Conservation (phyloP, 2,888 invertebrate genomes). For the Habrosyne pyritoides region DNA sequence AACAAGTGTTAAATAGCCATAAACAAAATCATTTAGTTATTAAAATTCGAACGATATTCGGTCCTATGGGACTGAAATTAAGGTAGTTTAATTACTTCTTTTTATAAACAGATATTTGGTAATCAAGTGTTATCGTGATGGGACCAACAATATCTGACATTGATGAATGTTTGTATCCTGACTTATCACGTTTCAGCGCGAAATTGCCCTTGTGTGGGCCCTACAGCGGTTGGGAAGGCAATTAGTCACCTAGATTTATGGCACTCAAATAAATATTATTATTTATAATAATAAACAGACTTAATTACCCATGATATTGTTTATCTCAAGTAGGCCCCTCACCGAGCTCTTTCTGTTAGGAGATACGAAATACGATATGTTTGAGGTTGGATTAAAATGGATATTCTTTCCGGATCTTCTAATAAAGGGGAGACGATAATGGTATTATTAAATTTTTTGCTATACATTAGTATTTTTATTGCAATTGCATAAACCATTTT, state of each 20-base stretch:
- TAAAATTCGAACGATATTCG: not conserved
- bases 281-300: constrained; percentile 16
- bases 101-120: not conserved
- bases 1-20: not conserved
- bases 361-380: not conserved
- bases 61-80: not conserved
- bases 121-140: not conserved
- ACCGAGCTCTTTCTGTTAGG: not conserved
- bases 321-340: not conserved
- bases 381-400: not conserved
- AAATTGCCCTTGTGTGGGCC: constrained; percentile 1
- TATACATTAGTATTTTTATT: no score
- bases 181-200: constrained; percentile 13
- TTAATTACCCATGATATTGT: constrained; percentile 4
- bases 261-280: constrained; percentile 12
- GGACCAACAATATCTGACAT: constrained; percentile 18
- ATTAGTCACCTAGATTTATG: constrained; percentile 5
- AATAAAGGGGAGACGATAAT: no score
- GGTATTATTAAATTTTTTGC: no score
- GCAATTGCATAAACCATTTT: no score
- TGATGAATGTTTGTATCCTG: constrained; percentile 30
- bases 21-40: not conserved
- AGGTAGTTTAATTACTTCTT: not conserved
- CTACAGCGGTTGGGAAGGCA: not conserved
- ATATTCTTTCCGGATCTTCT: no score